phyloP scores from a whole-genome alignment of 2,888 invertebrate genomes.

The Meta bourneti region DNA sequence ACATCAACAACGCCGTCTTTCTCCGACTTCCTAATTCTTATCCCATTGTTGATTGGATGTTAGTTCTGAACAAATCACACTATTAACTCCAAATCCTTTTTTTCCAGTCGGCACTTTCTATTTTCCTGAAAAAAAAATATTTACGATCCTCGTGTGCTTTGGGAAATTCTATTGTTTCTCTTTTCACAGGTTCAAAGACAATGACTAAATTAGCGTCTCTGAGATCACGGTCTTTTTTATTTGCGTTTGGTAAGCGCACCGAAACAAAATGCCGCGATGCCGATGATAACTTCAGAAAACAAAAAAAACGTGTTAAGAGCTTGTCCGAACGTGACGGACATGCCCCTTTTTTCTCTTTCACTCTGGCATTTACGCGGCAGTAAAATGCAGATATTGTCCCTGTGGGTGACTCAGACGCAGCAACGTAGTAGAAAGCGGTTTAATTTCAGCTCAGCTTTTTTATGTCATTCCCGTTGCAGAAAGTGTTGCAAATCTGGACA shows the following conservation, averaged over 20 bases:
- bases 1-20: no score
- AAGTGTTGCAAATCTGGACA: no score
- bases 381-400: not conserved
- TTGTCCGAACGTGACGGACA: constrained; percentile 1
- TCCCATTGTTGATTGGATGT: no score
- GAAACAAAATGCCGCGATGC: constrained; percentile 13
- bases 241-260: not conserved
- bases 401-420: not conserved
- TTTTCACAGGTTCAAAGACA: constrained; percentile 11
- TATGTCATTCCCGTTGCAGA: no score
- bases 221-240: constrained; percentile 21
- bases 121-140: not conserved
- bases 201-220: constrained; percentile 2
- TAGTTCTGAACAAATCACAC: no score
- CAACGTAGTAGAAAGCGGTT: not conserved
- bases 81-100: not conserved
- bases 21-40: no score
- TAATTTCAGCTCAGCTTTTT: not conserved
- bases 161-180: not conserved
- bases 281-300: not conserved
- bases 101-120: not conserved
- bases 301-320: not conserved
- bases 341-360: not conserved
- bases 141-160: not conserved
- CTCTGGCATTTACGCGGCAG: not conserved